Evolutionary conservation across 2,888 invertebrate species (phyloP), one percentile per base, ranked within the genome.

Genomic region (Drosophila histrio): DNA sequence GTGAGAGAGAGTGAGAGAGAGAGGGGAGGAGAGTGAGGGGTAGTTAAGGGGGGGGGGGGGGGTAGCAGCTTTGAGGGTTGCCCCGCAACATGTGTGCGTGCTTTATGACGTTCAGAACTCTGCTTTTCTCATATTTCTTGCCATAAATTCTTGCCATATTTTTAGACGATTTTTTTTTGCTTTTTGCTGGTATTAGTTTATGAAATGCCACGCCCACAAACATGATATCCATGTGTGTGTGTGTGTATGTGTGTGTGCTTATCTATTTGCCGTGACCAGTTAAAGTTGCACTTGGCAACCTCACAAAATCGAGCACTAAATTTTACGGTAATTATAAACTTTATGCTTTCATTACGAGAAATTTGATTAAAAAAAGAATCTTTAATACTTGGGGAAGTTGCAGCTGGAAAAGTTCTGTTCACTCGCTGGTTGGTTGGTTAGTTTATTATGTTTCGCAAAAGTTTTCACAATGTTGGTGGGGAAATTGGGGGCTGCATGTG

Each of bases 291-390:
- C 49, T 32, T 15, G 44, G 58, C 50, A 63, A 50, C 62, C 63
- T 39, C 56, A 65, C 57, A 62, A 59, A 62, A 70, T 78, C 61
- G 56, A 66, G 74, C 80, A 81, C 72, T 87, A 68, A 61, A 87
- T 84, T 87, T 78, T 75, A 71, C 65, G 85, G 85, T 82, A 78
- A 84, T 82, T 82, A 82, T 75, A 82, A 82, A 87, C 82, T 82
- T 82, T 84, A 78, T 66, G 77, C 69, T 76, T 78, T 76, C 77
- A 76, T 78, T 69, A 76, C 66, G 60, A 53, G 54, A 65, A 79
- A 62, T 77, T 68, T 53, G 46, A 67, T 74, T 65, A 50, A 67
- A 46, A 52, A 60, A 49, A 70, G 58, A 43, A 54, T 44, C 30
- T 34, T 67, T 76, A 76, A 67, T 64, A 53, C 39, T 22, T 34